A percentile compares a stretch with the other conserved stretches of the same genome.
Conservation (phyloP, 2,888 invertebrate genomes). For the Drosophila anceps region DNA sequence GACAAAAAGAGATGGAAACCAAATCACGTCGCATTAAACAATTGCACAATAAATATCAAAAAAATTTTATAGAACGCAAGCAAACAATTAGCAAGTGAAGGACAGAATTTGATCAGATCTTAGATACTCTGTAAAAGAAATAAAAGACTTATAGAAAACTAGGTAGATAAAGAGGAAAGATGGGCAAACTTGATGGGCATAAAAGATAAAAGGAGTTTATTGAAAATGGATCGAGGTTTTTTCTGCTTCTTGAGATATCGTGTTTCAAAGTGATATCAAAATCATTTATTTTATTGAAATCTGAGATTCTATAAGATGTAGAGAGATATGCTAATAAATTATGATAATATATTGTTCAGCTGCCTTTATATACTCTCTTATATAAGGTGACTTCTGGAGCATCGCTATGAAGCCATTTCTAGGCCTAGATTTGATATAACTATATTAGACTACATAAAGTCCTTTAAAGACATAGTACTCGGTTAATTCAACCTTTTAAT, state of each 20-base stretch:
- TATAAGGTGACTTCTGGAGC: no score
- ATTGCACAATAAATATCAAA: conserved; percentile 35
- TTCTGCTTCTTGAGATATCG: neutral
- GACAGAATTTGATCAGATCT: neutral
- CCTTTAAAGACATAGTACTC: no score
- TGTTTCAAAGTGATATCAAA: neutral
- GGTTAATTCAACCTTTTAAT: neutral
- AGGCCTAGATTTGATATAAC: neutral
- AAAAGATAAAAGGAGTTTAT: no score
- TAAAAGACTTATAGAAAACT: neutral
- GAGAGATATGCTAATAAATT: neutral
- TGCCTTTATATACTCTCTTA: neutral
- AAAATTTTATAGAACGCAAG: neutral
- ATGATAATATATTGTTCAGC: neutral
- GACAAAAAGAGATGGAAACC: conserved; percentile 37
- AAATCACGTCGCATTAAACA: conserved; percentile 53
- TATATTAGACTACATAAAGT: neutral
- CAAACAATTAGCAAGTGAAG: neutral
- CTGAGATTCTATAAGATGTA: neutral
- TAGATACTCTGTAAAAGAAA: conserved; percentile 8
- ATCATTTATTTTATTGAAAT: neutral
- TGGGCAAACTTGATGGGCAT: no score
- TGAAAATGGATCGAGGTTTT: neutral
- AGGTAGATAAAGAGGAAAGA: no score
- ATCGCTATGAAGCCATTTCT: no score